A percentile compares a stretch with the other conserved stretches of the same genome.
Conservation (phyloP, 2,797 vertebrate genomes). For the Monodelphis domestica region DNA sequence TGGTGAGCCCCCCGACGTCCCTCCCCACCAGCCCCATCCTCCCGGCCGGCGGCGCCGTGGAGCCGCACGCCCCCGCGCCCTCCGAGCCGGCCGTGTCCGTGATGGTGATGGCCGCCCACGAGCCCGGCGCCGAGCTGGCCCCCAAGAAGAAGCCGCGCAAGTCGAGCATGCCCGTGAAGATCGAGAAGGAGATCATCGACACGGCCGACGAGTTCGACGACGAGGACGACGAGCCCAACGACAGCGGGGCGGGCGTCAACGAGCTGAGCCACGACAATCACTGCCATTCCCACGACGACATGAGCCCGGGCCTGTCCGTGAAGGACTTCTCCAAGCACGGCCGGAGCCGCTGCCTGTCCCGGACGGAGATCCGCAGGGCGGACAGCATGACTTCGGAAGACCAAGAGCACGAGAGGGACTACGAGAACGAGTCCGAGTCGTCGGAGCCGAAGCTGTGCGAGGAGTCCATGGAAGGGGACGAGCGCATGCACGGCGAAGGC, state of each 20-base stretch:
- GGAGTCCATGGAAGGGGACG: slow-evolving; percentile 94
- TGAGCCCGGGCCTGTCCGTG: slow-evolving; percentile 94
- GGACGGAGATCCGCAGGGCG: slow-evolving; percentile 93
- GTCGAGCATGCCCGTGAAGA: slow-evolving; percentile 99
- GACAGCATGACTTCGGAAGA: slow-evolving; percentile 99
- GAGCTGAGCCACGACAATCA: slow-evolving; percentile 90
- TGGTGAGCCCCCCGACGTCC: slow-evolving; percentile 96
- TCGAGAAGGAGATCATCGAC: slow-evolving; percentile 98
- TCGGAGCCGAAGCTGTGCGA: slow-evolving; percentile 96
- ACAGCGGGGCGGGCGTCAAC: slow-evolving; percentile 85
- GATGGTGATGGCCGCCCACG: slow-evolving; percentile 84
- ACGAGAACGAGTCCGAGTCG: slow-evolving; percentile 98
- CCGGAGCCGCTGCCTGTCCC: slow-evolving; percentile 90
- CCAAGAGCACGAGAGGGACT: slow-evolving; percentile 97
- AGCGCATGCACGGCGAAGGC: slow-evolving; percentile 83
- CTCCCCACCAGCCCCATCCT: slow-evolving; percentile 97
- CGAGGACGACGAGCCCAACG: slow-evolving; percentile 95
- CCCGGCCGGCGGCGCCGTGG: slow-evolving; percentile 86
- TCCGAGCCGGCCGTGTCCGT: slow-evolving; percentile 85
- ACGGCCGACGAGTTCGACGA: slow-evolving; percentile 96
- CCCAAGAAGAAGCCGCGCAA: slow-evolving; percentile 99
- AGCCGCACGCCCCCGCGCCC: slow-evolving; percentile 87
- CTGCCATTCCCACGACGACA: slow-evolving; percentile 96
- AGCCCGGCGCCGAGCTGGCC: slow-evolving; percentile 89
- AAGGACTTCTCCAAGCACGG: slow-evolving; percentile 94